Conservation (phyloP, 2,113 vertebrate species). For the Corythoichthys haematopterus region DNA sequence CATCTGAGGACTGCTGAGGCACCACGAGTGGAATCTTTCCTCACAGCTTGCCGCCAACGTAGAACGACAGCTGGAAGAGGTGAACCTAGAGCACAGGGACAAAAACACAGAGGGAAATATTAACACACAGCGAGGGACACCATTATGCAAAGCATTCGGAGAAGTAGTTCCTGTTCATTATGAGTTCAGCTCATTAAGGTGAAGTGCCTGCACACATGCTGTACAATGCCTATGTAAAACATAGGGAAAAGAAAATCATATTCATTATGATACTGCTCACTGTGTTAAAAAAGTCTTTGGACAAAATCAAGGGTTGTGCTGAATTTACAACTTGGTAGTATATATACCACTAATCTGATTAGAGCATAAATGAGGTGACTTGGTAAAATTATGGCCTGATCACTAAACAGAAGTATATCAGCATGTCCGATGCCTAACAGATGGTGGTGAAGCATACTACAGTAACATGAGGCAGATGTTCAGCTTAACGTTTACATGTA, state of each 20-base stretch:
- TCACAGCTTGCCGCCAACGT: constrained; percentile 52
- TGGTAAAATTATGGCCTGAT: constrained; percentile 41
- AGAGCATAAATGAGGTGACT: constrained; percentile 22
- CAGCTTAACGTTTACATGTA: constrained; percentile 48
- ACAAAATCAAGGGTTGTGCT: constrained; percentile 17
- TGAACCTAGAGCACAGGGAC: constrained; percentile 47
- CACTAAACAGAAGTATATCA: constrained; percentile 47
- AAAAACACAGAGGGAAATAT: constrained; percentile 36
- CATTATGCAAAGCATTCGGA: constrained; percentile 10
- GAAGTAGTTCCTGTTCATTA: constrained; percentile 18
- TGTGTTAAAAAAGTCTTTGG: constrained; percentile 16
- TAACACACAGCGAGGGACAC: constrained; percentile 14
- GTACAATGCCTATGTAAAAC: constrained; percentile 5
- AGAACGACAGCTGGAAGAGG: constrained; percentile 53
- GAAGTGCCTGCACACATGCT: constrained; percentile 6
- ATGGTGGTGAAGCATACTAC: constrained; percentile 54
- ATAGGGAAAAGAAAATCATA: constrained; percentile 7
- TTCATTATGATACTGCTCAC: constrained; percentile 4
- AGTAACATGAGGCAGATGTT: constrained; percentile 63
- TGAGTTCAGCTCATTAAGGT: neutral
- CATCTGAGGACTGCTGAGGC: constrained; percentile 40
- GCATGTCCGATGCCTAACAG: constrained; percentile 51
- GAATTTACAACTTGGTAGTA: constrained; percentile 17
- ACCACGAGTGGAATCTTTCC: constrained; percentile 43
- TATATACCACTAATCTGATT: constrained; percentile 27